Percentiles rank a stretch among this genome's conserved stretches.
These are phyloP conservation scores for Tinamus major DNA, from an alignment of 2,797 vertebrate species.

Conservation along the genomic window DNA sequence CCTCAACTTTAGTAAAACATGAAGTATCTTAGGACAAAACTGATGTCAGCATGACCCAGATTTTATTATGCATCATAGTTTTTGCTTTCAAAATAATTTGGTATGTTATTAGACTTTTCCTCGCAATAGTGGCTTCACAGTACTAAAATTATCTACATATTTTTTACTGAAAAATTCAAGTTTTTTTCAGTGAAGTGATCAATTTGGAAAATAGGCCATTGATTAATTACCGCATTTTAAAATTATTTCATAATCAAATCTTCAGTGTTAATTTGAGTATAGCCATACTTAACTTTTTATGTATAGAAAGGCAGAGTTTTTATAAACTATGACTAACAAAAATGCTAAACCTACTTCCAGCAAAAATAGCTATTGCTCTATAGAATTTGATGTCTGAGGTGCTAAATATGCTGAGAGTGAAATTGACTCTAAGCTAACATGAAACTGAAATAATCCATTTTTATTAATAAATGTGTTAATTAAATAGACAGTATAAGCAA, in stretches of 20 bases:
- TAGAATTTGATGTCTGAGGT: neutral
- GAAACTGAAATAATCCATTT: neutral
- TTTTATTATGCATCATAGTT: neutral
- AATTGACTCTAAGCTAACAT: neutral
- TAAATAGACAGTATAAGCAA: neutral
- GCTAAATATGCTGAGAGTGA: neutral
- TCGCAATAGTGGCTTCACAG: neutral
- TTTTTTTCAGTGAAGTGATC: neutral
- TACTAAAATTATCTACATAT: neutral
- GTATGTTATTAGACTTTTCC: neutral
- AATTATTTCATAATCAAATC: neutral
- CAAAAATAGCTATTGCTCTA: neutral
- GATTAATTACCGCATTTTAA: neutral
- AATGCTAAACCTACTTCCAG: neutral
- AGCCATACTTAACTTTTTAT: neutral
- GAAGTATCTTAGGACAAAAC: neutral
- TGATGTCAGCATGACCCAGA: fast-evolving
- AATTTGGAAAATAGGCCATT: neutral
- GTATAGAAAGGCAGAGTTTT: neutral
- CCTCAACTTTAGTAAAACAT: neutral
- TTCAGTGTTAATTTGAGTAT: neutral
- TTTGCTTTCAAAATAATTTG: neutral
- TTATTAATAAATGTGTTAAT: neutral
- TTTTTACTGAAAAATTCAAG: neutral
- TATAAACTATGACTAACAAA: neutral